phyloP scores from a whole-genome alignment of 2,113 vertebrate genomes.

The Planiliza haematocheilus region DNA sequence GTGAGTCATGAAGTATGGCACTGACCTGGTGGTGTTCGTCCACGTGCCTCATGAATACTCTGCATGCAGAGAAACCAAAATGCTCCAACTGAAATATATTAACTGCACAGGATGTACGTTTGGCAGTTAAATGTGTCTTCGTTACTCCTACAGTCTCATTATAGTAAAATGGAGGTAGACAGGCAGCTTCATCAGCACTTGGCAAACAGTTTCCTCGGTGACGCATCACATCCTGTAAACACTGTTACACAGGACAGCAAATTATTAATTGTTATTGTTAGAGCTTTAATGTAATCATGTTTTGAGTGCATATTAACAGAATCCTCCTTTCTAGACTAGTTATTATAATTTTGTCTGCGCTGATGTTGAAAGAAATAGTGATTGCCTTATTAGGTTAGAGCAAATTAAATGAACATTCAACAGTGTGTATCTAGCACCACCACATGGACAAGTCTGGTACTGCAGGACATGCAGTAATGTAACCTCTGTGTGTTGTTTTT shows the following conservation, averaged over 20 bases:
- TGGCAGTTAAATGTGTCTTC: no score
- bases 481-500: neutral
- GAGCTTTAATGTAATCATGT: neutral
- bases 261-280: neutral
- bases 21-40: slow-evolving; percentile 13
- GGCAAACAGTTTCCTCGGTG: neutral
- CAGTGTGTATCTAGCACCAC: slow-evolving; percentile 30
- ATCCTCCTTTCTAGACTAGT: neutral
- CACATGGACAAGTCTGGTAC: slow-evolving; percentile 35
- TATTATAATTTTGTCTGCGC: neutral
- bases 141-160: neutral
- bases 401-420: slow-evolving; percentile 2
- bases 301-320: neutral
- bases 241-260: neutral
- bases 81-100: no score
- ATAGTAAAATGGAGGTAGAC: neutral
- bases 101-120: no score
- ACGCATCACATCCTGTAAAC: slow-evolving; percentile 14
- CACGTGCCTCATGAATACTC: neutral
- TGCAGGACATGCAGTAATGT: neutral
- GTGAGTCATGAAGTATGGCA: slow-evolving; percentile 25
- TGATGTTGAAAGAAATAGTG: neutral
- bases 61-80: no score
- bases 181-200: slow-evolving; percentile 5
- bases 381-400: slow-evolving; percentile 45